Evolutionary conservation across 2,113 vertebrate species (phyloP).

Genomic region (Myxocyprinus asiaticus): DNA sequence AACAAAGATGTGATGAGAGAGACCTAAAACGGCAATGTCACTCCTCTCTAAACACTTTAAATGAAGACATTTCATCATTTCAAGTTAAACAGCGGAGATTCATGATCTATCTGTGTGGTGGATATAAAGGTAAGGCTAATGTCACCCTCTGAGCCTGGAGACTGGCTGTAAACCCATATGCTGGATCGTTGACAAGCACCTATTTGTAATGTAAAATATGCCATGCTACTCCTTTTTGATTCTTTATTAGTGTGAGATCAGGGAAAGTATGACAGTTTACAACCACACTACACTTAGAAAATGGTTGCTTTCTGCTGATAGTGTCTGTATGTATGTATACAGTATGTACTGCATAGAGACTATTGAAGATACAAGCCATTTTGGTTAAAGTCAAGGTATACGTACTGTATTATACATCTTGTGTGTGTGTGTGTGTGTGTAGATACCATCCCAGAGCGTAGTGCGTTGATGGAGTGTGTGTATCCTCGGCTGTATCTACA

Average conservation of each 20-base stretch:
- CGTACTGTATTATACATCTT: neutral
- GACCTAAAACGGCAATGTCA: neutral
- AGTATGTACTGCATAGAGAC: too few relatives aligned
- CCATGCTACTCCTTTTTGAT: too few relatives aligned
- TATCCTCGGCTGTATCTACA: constrained; percentile 63
- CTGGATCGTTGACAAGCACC: too few relatives aligned
- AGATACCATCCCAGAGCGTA: constrained; percentile 70
- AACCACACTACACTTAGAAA: too few relatives aligned
- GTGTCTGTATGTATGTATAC: too few relatives aligned
- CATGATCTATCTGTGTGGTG: constrained; percentile 70
- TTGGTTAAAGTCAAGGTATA: neutral
- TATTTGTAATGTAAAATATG: too few relatives aligned
- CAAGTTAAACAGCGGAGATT: constrained; percentile 60
- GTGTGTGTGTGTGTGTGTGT: constrained; percentile 24
- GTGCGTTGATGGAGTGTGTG: constrained; percentile 63
- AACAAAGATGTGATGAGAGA: neutral
- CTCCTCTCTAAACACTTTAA: constrained; percentile 32
- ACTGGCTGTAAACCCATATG: too few relatives aligned
- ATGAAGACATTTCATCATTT: constrained; percentile 32
- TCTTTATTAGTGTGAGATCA: too few relatives aligned
- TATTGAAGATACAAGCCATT: too few relatives aligned
- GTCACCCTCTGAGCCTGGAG: too few relatives aligned
- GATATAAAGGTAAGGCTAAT: constrained; percentile 67
- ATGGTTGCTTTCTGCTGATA: too few relatives aligned
- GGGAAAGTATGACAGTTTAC: too few relatives aligned